Conservation (phyloP, 2,113 vertebrate genomes). For the Micronycteris hirsuta region DNA sequence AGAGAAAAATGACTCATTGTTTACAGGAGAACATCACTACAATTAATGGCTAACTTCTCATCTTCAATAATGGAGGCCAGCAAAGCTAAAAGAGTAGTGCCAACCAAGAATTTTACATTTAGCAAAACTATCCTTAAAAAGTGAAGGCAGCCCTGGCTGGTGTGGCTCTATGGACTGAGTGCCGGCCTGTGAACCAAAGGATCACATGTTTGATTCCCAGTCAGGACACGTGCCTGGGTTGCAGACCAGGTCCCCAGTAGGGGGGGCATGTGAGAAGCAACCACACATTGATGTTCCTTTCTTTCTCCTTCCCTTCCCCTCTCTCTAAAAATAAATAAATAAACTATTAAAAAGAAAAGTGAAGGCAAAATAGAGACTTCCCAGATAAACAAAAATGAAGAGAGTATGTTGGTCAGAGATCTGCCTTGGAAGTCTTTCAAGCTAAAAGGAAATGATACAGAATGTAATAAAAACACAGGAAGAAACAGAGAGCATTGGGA, state of each 20-base stretch:
- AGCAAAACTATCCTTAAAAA: slow-evolving; percentile 6
- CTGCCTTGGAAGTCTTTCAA: background rate
- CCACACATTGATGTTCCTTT: no score
- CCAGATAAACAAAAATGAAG: background rate
- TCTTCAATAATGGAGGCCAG: background rate
- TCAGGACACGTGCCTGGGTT: no score
- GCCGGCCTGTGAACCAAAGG: no score
- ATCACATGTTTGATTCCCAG: no score
- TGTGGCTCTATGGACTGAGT: no score
- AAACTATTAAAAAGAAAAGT: background rate
- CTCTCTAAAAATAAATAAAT: no score
- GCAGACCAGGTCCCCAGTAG: no score
- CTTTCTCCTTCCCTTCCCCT: no score
- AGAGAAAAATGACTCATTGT: background rate
- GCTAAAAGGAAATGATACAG: background rate
- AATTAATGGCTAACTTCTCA: background rate
- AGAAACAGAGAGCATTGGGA: background rate
- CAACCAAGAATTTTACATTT: background rate
- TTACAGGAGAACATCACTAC: background rate
- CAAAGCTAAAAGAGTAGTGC: background rate
- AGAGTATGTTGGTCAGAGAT: background rate
- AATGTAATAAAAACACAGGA: background rate
- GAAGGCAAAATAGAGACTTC: background rate
- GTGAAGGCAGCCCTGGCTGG: background rate
- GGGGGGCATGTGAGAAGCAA: no score